A percentile compares a stretch with the other conserved stretches of the same genome.
These are phyloP conservation scores for Leptodactylus fallax DNA, from an alignment of 2,797 vertebrate species.

Conservation along the genomic window DNA sequence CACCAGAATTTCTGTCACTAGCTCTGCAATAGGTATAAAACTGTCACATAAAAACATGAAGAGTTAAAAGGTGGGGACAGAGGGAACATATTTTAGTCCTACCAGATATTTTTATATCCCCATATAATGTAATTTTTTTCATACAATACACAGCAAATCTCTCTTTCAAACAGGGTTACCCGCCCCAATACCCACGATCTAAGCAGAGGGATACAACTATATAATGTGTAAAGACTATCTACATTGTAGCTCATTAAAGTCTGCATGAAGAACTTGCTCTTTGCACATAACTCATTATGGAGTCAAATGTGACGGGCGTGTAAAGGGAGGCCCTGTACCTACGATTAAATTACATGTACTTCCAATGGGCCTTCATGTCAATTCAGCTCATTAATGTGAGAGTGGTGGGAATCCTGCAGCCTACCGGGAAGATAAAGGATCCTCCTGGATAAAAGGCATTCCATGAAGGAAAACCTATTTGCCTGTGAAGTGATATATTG, in stretches of 20 bases:
- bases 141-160: not conserved
- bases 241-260: not conserved
- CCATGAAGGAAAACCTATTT: slow-evolving; percentile 50
- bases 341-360: slow-evolving; percentile 34
- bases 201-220: not conserved
- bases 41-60: no score
- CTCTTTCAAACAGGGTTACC: no score
- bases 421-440: slow-evolving; percentile 47
- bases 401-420: slow-evolving; percentile 51
- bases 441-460: slow-evolving; percentile 67
- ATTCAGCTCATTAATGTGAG: slow-evolving; percentile 45
- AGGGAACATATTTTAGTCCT: no score
- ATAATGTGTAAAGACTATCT: no score
- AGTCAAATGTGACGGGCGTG: slow-evolving; percentile 6
- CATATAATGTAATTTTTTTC: no score
- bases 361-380: slow-evolving; percentile 36
- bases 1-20: no score
- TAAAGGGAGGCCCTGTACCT: slow-evolving; percentile 22
- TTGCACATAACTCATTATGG: slow-evolving; percentile 19
- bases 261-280: not conserved
- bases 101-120: no score
- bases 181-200: not conserved
- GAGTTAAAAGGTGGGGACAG: no score
- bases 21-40: no score
- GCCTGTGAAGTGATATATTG: slow-evolving; percentile 66